Base-by-base conservation (phyloP, 1,140 invertebrate species). In the Steinernema feltiae region DNA sequence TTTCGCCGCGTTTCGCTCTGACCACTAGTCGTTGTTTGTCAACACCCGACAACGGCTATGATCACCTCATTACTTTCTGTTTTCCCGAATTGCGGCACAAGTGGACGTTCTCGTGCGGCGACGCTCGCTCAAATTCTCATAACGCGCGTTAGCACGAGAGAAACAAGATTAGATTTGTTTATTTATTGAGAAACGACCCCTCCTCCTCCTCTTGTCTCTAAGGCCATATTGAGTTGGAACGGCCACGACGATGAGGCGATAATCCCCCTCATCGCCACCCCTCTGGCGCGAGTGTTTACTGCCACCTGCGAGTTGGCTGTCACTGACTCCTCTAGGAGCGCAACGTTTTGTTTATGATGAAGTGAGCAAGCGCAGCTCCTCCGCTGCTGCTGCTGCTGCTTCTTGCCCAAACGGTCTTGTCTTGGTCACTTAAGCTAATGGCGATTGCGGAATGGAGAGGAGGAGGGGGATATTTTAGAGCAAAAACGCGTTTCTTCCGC, bases 81-180 rank as follows among this genome's bases (percentile, higher is more conserved):
- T n/a, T n/a, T n/a, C n/a, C n/a, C n/a, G n/a, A n/a, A n/a, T n/a
- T n/a, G n/a, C n/a, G n/a, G n/a, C n/a, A n/a, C n/a, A n/a, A n/a
- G n/a, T n/a, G n/a, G n/a, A n/a, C n/a, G n/a, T n/a, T n/a, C n/a
- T n/a, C n/a, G n/a, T n/a, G n/a, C n/a, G n/a, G n/a, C 41, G n/a
- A 7, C 7, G 41, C 7, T 12, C 41, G 41, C 41, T 46, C 41
- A 7, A 46, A n/a, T n/a, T 7, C 53, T 63, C 53, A 63, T 63
- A 63, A 63, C 53, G 53, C 53, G 53, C 24, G 53, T 21, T 3
- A 7, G 41, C 41, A 12, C 41, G n/a, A n/a, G n/a, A n/a, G n/a
- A 18, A 41, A 41, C 53, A 63, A 63, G 53, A 63, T 63, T 63
- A 63, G 53, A 63, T 63, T 63, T 63, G 53, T 63, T 63, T 63